Percentiles rank a stretch among this genome's conserved stretches.
Conservation (phyloP, 2,888 invertebrate genomes). For the Didymodactylos carnosus region DNA sequence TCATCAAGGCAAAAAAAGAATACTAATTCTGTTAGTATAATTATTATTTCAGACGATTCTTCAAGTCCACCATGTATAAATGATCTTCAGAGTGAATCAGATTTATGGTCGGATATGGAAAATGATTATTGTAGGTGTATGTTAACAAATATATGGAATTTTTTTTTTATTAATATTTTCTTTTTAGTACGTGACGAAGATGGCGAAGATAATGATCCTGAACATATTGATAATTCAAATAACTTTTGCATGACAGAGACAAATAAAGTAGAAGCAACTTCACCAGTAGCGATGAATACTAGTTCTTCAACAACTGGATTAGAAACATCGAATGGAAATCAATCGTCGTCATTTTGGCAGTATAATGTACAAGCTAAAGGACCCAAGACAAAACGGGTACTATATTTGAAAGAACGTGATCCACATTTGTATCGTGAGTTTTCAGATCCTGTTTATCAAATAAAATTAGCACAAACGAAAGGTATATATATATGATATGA, state of each 20-base stretch:
- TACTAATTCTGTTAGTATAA: background rate
- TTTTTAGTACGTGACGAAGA: too few species aligned
- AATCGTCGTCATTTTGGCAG: constrained; percentile 56
- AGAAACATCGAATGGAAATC: background rate
- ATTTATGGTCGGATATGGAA: background rate
- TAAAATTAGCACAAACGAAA: constrained; percentile 39
- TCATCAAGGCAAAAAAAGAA: too few species aligned
- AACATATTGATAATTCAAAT: background rate
- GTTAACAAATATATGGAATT: too few species aligned
- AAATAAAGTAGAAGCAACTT: background rate
- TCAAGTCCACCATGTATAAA: background rate
- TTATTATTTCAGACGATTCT: background rate
- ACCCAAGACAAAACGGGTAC: constrained; percentile 64
- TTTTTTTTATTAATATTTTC: too few species aligned
- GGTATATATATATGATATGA: too few species aligned
- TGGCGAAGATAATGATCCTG: background rate
- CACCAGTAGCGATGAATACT: background rate
- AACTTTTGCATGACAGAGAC: too few species aligned
- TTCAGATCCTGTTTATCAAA: constrained; percentile 86
- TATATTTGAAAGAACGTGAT: constrained; percentile 51
- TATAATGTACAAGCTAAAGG: constrained; percentile 96
- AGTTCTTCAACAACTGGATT: background rate
- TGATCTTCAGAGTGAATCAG: background rate
- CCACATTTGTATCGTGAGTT: constrained; percentile 71
- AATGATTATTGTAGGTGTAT: background rate